These are phyloP conservation scores for Crocuta crocuta DNA, from an alignment of 2,113 vertebrate species.

Conservation along the genomic window DNA sequence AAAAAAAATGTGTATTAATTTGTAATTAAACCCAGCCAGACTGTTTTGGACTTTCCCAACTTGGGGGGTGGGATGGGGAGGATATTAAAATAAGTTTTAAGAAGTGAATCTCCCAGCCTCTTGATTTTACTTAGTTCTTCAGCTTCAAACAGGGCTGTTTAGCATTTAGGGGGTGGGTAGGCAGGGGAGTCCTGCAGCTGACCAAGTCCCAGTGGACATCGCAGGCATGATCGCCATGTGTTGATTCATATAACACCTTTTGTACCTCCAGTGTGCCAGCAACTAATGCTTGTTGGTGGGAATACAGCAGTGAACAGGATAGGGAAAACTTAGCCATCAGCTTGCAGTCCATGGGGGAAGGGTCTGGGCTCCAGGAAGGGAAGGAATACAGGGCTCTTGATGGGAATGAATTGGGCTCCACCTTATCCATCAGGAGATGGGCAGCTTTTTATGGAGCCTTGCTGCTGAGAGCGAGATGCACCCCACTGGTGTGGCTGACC, in stretches of 20 bases:
- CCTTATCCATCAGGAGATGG: not conserved
- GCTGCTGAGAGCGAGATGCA: accelerated
- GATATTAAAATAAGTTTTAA: conserved; percentile 90
- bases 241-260: not conserved
- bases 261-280: not conserved
- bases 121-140: conserved; percentile 74
- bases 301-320: not conserved
- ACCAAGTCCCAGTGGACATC: not conserved
- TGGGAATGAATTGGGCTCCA: not conserved
- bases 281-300: not conserved
- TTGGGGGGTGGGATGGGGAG: conserved; percentile 74
- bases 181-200: not conserved
- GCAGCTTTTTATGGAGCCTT: not conserved
- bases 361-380: not conserved
- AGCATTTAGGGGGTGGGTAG: not conserved
- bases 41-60: conserved; percentile 86
- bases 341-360: not conserved
- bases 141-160: not conserved
- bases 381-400: not conserved
- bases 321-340: not conserved
- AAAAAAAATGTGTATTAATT: conserved; percentile 85
- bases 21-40: conserved; percentile 88
- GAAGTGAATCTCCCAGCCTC: conserved; percentile 82
- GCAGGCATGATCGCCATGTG: not conserved
- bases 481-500: not conserved